Evolutionary conservation across 2,888 invertebrate species (phyloP).

Genomic region (Esperia sulphurella): DNA sequence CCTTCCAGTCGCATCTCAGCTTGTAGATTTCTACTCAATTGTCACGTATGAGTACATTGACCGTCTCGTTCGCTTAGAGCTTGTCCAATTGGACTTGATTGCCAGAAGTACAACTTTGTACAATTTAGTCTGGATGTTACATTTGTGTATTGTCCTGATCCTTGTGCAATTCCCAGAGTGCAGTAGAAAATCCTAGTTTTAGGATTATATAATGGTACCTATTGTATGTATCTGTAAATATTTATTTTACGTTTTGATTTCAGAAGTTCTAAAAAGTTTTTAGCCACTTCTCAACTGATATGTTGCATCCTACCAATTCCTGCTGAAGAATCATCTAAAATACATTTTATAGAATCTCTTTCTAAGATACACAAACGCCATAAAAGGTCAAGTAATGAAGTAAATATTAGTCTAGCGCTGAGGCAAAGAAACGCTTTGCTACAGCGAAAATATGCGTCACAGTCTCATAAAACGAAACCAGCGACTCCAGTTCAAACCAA

Average conservation of each 20-base stretch:
- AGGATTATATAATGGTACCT: too few species aligned
- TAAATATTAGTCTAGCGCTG: slow-evolving; percentile 24
- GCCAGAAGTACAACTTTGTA: too few species aligned
- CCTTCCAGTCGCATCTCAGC: too few species aligned
- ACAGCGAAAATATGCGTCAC: slow-evolving; percentile 30
- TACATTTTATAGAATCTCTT: slow-evolving; percentile 29
- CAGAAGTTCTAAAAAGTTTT: slow-evolving; percentile 12
- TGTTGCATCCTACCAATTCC: slow-evolving; percentile 49
- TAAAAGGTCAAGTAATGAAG: slow-evolving; percentile 33
- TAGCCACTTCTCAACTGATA: slow-evolving; percentile 23
- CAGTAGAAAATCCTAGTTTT: too few species aligned
- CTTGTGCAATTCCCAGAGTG: too few species aligned
- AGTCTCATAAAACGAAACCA: slow-evolving; percentile 24
- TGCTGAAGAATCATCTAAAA: slow-evolving; percentile 19
- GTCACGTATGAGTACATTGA: too few species aligned
- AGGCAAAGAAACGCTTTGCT: slow-evolving; percentile 52
- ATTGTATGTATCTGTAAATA: too few species aligned
- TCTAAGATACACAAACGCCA: slow-evolving; percentile 22
- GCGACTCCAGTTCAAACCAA: slow-evolving; percentile 16
- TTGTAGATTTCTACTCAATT: too few species aligned
- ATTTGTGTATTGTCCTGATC: too few species aligned
- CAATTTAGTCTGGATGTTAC: too few species aligned
- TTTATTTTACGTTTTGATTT: neutral
- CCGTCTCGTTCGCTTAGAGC: too few species aligned
- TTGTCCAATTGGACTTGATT: too few species aligned